A percentile compares a stretch with the other conserved stretches of the same genome.
Conservation (phyloP, 2,113 vertebrate genomes). For the Rhabdornis inornatus region DNA sequence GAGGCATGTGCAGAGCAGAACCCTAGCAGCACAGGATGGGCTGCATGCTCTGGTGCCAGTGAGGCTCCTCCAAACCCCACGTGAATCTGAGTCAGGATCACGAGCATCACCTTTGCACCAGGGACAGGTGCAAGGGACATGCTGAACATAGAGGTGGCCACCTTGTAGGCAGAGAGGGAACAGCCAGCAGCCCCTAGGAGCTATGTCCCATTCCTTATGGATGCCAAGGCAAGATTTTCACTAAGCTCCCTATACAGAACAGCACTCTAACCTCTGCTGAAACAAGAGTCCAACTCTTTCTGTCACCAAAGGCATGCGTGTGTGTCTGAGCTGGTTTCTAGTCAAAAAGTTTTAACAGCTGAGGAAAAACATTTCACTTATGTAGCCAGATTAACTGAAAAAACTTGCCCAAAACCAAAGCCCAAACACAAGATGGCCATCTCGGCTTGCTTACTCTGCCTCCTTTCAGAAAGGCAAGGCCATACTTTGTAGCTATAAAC, state of each 20-base stretch:
- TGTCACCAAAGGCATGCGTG: background rate
- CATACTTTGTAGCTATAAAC: background rate
- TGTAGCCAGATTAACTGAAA: background rate
- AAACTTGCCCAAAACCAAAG: background rate
- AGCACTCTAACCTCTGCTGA: background rate
- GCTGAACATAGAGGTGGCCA: background rate
- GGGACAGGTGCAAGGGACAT: background rate
- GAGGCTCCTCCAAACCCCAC: background rate
- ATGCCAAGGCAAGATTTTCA: background rate
- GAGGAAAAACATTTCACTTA: background rate
- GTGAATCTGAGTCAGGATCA: background rate
- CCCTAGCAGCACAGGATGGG: background rate
- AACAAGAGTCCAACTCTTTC: background rate
- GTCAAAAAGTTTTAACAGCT: background rate
- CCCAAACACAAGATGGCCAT: background rate
- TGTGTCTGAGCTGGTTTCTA: background rate
- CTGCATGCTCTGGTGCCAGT: background rate
- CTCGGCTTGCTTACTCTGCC: background rate
- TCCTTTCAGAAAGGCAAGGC: background rate
- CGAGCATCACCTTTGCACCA: background rate
- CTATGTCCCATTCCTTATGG: rapidly evolving
- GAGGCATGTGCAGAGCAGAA: background rate
- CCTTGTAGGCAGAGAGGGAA: background rate
- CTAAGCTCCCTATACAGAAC: background rate
- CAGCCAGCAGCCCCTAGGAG: background rate